These are phyloP conservation scores for Mactra quadrangularis DNA, from an alignment of 1,140 invertebrate species.

Conservation along the genomic window DNA sequence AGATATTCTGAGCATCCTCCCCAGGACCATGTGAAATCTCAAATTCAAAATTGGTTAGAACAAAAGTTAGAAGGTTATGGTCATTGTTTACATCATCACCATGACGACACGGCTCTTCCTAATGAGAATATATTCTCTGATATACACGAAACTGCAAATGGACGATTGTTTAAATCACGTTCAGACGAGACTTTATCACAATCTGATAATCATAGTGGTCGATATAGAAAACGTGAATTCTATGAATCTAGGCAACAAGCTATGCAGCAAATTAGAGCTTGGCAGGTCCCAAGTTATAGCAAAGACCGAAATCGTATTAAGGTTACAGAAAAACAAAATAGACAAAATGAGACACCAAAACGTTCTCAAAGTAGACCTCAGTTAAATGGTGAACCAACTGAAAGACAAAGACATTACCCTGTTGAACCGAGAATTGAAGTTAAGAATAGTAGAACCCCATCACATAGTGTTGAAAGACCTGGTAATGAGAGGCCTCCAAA, in stretches of 20 bases:
- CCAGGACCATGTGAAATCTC: slow-evolving; percentile 65
- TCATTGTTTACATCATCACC: slow-evolving; percentile 79
- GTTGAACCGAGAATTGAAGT: slow-evolving; percentile 52
- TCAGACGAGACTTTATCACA: slow-evolving; percentile 83
- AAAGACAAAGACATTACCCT: slow-evolving; percentile 31
- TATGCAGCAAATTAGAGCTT: slow-evolving; percentile 79
- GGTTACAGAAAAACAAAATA: slow-evolving; percentile 45
- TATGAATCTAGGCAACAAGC: slow-evolving; percentile 78
- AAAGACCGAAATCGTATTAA: slow-evolving; percentile 45
- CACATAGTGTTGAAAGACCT: slow-evolving; percentile 23
- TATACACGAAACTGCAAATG: slow-evolving; percentile 73
- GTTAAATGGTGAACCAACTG: not conserved
- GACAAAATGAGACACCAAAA: not conserved
- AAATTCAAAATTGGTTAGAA: slow-evolving; percentile 78
- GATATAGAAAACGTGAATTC: slow-evolving; percentile 76
- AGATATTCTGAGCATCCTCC: slow-evolving; percentile 67
- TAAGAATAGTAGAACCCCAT: slow-evolving; percentile 11
- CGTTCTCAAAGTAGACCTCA: slow-evolving; percentile 37
- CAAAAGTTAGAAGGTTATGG: slow-evolving; percentile 75
- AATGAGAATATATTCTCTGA: slow-evolving; percentile 76
- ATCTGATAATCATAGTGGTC: slow-evolving; percentile 80
- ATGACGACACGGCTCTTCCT: slow-evolving; percentile 79
- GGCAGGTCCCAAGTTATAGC: slow-evolving; percentile 72
- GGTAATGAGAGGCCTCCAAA: too few relatives aligned
- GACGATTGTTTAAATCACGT: slow-evolving; percentile 78